Base-by-base conservation (phyloP, 2,797 vertebrate genomes). In the Smutsia gigantea region DNA sequence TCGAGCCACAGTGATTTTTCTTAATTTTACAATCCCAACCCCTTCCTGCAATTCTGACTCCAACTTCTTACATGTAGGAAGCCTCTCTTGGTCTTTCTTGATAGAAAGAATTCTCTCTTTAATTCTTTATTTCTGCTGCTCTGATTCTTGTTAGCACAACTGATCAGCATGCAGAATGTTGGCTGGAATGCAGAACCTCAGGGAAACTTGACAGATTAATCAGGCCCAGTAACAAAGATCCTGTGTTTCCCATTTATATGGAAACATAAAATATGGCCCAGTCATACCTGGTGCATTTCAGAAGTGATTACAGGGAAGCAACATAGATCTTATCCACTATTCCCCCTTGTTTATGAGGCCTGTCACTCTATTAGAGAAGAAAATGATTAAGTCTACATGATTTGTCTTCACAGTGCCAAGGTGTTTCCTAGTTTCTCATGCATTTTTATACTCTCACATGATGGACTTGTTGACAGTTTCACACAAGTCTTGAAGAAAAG, bases 301-400 rank as follows among this genome's bases (percentile, higher is more conserved):
- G 69, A 66, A 95, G 64, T 93, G 91, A 96, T 96, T 96, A 94
- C 51, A 94, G 53, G 87, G 31, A 95, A 90, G 92, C 17, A 90
- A 82, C 64, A 92, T 29, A 94, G 89, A 94, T 95, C 53, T 86
- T 86, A 79, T 57, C 90, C 66, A 88, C 94, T 79, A 63, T 25
- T 53, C 31, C 78, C 34, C 74, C 66, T 95, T 93, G 91, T 96
- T 97, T 96, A 97, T 95, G 94, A 97, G 87, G 92, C 75, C 81
- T 95, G 82, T 96, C 97, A 95, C 49, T 92, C 85, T 72, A 69
- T 82, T 75, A 46, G 29, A 79, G 64, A 90, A 96, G 87, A 87
- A 97, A 96, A 96, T 96, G 82, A 94, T 34, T 68, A 90, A 84
- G 82, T 88, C 82, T 94, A 63, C n/a, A 18, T 89, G 57, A 97